Conservation (phyloP, 2,113 vertebrate genomes). For the Patagioenas fasciata region DNA sequence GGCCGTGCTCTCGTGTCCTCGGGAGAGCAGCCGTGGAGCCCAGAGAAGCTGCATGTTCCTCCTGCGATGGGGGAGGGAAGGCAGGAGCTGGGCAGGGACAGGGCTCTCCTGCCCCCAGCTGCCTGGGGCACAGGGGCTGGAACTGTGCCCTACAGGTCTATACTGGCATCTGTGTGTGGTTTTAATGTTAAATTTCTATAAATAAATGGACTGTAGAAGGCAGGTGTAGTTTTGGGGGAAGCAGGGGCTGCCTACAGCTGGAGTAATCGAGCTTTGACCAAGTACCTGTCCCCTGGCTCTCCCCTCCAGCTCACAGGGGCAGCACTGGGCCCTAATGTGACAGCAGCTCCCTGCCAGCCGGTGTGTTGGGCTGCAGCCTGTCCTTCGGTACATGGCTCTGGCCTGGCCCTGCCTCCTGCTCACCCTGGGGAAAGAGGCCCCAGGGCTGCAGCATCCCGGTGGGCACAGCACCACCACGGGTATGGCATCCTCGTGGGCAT, state of each 20-base stretch:
- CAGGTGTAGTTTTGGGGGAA: neutral
- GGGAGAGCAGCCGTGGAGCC: fast-evolving
- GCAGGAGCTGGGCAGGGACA: fast-evolving
- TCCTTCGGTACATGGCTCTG: neutral
- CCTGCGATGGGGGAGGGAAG: neutral
- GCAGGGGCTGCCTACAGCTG: neutral
- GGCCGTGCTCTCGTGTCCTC: fast-evolving
- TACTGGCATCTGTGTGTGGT: neutral
- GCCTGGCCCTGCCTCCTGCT: neutral
- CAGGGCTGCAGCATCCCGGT: neutral
- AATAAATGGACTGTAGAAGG: neutral
- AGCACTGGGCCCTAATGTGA: too few relatives aligned
- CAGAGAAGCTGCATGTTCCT: neutral
- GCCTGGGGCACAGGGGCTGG: neutral
- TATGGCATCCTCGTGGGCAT: neutral
- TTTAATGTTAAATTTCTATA: neutral
- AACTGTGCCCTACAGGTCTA: neutral
- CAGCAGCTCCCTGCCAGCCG: too few relatives aligned
- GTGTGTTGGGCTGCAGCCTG: too few relatives aligned
- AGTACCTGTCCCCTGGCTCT: fast-evolving
- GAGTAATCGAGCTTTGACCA: neutral
- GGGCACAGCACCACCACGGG: too few relatives aligned
- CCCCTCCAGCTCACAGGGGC: too few relatives aligned
- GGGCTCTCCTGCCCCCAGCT: neutral
- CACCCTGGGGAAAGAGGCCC: fast-evolving